Evolutionary conservation across 2,888 invertebrate genomes (phyloP), one percentile per base, ranked within the genome.

Genomic region (Bellardia pandia): DNA sequence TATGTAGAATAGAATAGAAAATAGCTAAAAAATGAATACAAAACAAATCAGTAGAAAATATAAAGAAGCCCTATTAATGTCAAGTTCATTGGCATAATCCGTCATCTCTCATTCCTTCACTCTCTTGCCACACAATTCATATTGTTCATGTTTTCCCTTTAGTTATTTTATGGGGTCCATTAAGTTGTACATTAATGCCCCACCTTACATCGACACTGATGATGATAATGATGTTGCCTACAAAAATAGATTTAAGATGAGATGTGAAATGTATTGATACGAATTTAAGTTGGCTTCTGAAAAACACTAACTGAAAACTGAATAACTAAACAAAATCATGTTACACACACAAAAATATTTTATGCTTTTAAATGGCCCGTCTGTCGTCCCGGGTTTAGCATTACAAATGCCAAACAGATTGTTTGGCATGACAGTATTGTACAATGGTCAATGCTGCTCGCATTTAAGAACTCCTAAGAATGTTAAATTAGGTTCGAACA

Each of bases 1-100:
- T 23, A n/a, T n/a, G n/a, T n/a, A 23, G 23, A 23, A 23, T 58
- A 16, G n/a, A 53, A 72, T 37, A 37, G 62, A 62, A 72, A 53
- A 69, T 16, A 53, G n/a, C 53, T 56, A 80, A 56, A 56, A 53
- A 56, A 42, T 30, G 30, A 23, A 56, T 30, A 56, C 14, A 78
- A 45, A 4, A 64, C 56, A 45, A 82, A 58, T 40, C 56, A 11
- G 66, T 53, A 23, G 13, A 51, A 7, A 58, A 62, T 16, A 58
- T 81, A 71, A 86, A 89, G 91, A 93, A 92, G 88, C 92, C 92
- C 89, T 92, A 93, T 91, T 91, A 93, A 91, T 92, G 93, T 91
- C 92, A 92, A 92, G 93, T 92, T 92, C 92, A 92, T 91, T 92
- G 92, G 90, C 92, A 91, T 91, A 90, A 90, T 89, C 89, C 89